Evolutionary conservation across 1,140 invertebrate species (phyloP).

Genomic region (Elymnias hypermnestra): DNA sequence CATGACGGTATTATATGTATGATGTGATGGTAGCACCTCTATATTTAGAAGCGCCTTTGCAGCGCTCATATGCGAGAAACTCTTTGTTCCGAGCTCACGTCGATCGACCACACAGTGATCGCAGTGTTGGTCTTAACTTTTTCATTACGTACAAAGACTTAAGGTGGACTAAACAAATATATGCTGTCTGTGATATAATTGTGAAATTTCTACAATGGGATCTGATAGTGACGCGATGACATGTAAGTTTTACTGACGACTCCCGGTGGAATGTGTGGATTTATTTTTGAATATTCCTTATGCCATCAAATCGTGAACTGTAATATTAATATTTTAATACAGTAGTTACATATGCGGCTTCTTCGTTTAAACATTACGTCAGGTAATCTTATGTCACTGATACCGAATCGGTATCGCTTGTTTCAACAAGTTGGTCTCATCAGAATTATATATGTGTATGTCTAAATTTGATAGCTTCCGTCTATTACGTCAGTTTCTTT

Average conservation of each 20-base stretch:
- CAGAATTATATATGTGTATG: neutral
- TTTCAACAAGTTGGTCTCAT: neutral
- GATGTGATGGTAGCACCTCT: constrained; percentile 29
- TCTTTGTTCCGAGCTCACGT: constrained; percentile 44
- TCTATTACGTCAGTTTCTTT: constrained; percentile 11
- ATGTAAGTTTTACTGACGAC: constrained; percentile 33
- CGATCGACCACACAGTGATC: constrained; percentile 7
- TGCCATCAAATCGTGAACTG: too few species aligned
- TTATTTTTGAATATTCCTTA: neutral
- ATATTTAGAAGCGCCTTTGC: constrained; percentile 43
- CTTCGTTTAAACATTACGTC: constrained; percentile 9
- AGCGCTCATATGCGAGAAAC: constrained; percentile 44
- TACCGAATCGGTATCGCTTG: neutral
- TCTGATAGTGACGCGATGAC: constrained; percentile 35
- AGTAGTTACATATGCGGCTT: too few species aligned
- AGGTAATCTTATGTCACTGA: constrained; percentile 6
- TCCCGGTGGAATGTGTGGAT: neutral
- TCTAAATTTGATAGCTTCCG: constrained; percentile 8
- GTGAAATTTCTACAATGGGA: constrained; percentile 33
- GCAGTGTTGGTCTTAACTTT: neutral
- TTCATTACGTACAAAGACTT: neutral
- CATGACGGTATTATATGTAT: constrained; percentile 6
- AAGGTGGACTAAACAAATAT: neutral
- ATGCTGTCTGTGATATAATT: constrained; percentile 12
- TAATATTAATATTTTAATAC: too few species aligned